These are phyloP conservation scores for Colletes latitarsis DNA, from an alignment of 1,140 invertebrate genomes.

Conservation along the genomic window DNA sequence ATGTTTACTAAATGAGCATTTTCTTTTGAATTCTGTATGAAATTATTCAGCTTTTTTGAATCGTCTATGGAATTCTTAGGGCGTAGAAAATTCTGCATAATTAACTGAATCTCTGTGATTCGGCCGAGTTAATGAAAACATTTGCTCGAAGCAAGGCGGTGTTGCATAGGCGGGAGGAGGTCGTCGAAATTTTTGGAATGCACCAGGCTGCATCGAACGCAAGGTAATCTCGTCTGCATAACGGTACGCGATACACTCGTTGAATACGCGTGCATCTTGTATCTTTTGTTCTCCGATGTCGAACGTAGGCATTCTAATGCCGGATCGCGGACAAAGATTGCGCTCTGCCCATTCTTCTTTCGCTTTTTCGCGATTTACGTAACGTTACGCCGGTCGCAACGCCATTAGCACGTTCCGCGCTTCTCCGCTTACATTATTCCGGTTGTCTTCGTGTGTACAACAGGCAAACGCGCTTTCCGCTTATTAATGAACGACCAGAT, in stretches of 20 bases:
- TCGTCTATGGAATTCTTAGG: neutral
- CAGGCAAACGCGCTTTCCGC: neutral
- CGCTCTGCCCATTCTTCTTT: constrained; percentile 1
- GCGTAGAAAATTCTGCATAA: neutral
- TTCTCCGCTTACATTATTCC: neutral
- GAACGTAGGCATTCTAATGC: constrained; percentile 36
- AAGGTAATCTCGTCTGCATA: neutral
- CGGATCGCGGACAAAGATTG: constrained; percentile 25
- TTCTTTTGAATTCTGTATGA: too few species aligned
- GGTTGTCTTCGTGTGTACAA: neutral
- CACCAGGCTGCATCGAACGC: neutral
- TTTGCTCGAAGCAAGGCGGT: too few species aligned
- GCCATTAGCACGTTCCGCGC: constrained; percentile 24
- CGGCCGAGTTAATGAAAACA: too few species aligned
- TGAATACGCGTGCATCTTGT: constrained; percentile 17
- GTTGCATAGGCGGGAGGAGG: neutral
- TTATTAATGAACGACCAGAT: constrained; percentile 24
- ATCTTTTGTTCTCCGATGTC: constrained; percentile 26
- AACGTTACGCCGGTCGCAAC: constrained; percentile 6
- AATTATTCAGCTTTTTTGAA: too few species aligned
- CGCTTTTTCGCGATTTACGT: constrained; percentile 25
- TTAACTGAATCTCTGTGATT: too few species aligned
- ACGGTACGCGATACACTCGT: constrained; percentile 2
- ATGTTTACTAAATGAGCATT: too few species aligned
- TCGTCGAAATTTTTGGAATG: constrained; percentile 17